Evolutionary conservation across 2,888 invertebrate genomes (phyloP).

Genomic region (Matsumyia berberina): DNA sequence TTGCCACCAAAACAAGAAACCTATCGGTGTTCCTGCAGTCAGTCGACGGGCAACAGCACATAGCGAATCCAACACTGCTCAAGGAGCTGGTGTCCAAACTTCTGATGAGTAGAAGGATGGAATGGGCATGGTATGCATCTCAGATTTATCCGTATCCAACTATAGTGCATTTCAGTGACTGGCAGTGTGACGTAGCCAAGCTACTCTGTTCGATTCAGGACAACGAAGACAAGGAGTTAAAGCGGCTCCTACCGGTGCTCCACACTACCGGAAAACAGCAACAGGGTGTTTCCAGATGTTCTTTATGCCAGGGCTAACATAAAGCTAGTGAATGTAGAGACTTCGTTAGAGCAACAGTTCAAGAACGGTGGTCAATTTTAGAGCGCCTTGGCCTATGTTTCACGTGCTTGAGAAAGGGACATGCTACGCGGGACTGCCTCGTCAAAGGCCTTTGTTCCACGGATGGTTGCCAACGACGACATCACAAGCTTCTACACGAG

Average conservation of each 20-base stretch:
- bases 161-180: not conserved
- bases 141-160: not conserved
- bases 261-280: not conserved
- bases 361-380: constrained; percentile 16
- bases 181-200: not conserved
- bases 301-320: constrained; percentile 38
- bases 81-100: not conserved
- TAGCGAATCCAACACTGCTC: not conserved
- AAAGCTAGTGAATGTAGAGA: constrained; percentile 17
- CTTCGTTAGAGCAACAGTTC: constrained; percentile 10
- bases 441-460: constrained; percentile 18
- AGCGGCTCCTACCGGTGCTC: not conserved
- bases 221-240: no score
- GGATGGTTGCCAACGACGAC: not conserved
- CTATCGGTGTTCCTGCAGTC: not conserved
- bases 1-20: not conserved
- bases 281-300: not conserved
- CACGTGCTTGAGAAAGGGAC: constrained; percentile 41
- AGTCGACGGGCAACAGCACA: not conserved
- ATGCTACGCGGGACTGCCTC: constrained; percentile 33
- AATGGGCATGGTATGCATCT: not conserved
- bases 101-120: not conserved
- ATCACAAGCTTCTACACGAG: not conserved
- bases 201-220: not conserved
- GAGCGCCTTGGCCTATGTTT: constrained; percentile 35